Conservation (phyloP, 2,113 vertebrate species). For the Nibea albiflora region DNA sequence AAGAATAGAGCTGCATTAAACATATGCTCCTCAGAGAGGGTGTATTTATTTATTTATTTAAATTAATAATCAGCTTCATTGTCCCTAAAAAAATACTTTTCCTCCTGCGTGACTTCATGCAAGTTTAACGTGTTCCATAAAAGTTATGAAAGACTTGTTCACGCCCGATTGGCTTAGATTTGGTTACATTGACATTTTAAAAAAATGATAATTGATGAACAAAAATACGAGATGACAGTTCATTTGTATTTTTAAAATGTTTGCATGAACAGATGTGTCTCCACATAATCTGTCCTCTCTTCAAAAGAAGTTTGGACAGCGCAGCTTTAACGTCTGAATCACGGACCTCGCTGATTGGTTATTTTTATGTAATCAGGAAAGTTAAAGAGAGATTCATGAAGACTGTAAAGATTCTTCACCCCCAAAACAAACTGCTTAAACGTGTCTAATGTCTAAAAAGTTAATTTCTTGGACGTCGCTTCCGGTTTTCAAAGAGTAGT, state of each 20-base stretch:
- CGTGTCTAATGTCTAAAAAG: background rate
- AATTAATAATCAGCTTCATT: conserved; percentile 2
- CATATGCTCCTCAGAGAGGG: conserved; percentile 1
- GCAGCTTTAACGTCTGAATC: background rate
- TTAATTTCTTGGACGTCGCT: background rate
- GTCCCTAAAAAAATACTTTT: background rate
- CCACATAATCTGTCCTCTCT: too few relatives aligned
- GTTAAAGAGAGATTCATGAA: background rate
- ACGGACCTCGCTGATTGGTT: background rate
- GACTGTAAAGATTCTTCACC: background rate
- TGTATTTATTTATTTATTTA: background rate
- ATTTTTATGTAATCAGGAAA: background rate
- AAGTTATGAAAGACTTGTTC: too few relatives aligned
- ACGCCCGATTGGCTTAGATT: too few relatives aligned
- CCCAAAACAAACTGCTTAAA: background rate
- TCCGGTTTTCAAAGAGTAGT: background rate
- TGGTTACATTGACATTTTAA: too few relatives aligned
- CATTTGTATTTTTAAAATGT: too few relatives aligned
- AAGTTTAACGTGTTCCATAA: too few relatives aligned
- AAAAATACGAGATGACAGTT: too few relatives aligned
- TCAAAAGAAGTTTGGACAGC: too few relatives aligned
- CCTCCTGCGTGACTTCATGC: too few relatives aligned
- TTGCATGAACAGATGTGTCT: too few relatives aligned
- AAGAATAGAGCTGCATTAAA: conserved; percentile 18
- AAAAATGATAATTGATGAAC: too few relatives aligned